Base-by-base conservation (phyloP, 1,140 invertebrate species). In the Drosophila kepulauana region DNA sequence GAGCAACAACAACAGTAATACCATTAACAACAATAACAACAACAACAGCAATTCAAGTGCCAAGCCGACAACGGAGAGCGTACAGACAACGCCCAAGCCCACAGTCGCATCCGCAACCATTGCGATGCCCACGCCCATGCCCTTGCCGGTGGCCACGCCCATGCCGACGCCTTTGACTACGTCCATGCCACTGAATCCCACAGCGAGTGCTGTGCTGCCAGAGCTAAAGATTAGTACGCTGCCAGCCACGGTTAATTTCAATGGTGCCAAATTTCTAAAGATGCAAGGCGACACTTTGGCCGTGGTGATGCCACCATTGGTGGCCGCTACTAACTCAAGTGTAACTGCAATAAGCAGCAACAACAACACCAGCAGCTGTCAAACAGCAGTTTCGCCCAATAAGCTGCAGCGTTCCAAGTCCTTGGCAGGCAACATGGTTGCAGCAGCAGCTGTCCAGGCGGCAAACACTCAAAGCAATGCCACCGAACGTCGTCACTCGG, bases 391-490 rank as follows among this genome's bases (percentile, higher is more conserved):
- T 2, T 38, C 35, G 35, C 35, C 35, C 6, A 38, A 38, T 10
- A 73, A 77, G 11, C 7, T 89, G 41, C 78, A 88, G 41, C 85
- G 85, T 15, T 89, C 85, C 6, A 89, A 89, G 25, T 89, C 85
- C 0, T 66, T 89, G 25, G 81, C 73, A 13, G 61, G 51, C 6
- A 64, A 20, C 11, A 48, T 62, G 4, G 59, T 70, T 2, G 5
- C 63, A 5, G 59, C 59, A 0, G 25, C 20, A 5, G 11, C 59
- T 1, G 33, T 15, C 5, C 7, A 58, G 8, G n/a, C 28, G 11
- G 10, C 48, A 3, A 49, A 46, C 5, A 25, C 13, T 30, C 69
- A 59, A 56, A 61, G 16, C 45, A 62, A 49, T 45, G 35, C 62
- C 1, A 6, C 51, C 1, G 85, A 89, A 35, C 65, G 85, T 0